Evolutionary conservation across 2,113 vertebrate genomes (phyloP).

Genomic region (Oostethus manadensis): DNA sequence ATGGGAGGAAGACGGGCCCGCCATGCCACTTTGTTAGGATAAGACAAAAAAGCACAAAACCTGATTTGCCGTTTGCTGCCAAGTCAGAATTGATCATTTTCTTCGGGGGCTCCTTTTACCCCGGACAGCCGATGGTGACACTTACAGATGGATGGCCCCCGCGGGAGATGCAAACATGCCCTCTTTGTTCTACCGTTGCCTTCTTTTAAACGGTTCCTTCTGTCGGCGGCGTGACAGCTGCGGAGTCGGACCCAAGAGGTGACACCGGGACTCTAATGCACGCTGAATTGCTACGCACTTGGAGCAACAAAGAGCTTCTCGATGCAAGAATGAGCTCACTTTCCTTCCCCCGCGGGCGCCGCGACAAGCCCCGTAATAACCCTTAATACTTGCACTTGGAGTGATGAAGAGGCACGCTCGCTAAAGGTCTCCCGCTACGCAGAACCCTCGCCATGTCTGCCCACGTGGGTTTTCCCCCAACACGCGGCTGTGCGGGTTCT

Average conservation of each 20-base stretch:
- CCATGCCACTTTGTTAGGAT: neutral
- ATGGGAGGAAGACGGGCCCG: slow-evolving; percentile 3
- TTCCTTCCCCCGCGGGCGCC: slow-evolving; percentile 34
- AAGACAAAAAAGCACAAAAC: neutral
- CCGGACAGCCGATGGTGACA: slow-evolving; percentile 33
- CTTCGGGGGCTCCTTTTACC: neutral
- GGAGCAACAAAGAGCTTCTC: slow-evolving; percentile 31
- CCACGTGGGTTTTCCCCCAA: no score
- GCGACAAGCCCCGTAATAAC: slow-evolving; percentile 38
- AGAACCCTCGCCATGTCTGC: no score
- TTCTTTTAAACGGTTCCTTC: slow-evolving; percentile 21
- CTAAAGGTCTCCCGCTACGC: slow-evolving; percentile 28
- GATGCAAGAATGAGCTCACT: slow-evolving; percentile 30
- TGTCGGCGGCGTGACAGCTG: slow-evolving; percentile 25
- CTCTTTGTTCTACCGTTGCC: slow-evolving; percentile 26
- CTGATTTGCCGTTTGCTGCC: slow-evolving; percentile 13
- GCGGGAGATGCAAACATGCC: slow-evolving; percentile 18
- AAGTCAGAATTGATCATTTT: slow-evolving; percentile 4
- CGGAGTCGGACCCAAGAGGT: slow-evolving; percentile 30
- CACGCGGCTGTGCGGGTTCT: slow-evolving; percentile 26
- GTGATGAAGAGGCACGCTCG: slow-evolving; percentile 38
- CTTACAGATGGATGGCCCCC: neutral
- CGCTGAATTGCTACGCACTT: slow-evolving; percentile 30
- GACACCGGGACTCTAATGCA: slow-evolving; percentile 5
- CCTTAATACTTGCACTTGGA: slow-evolving; percentile 40